phyloP scores from a whole-genome alignment of 2,888 invertebrate genomes.

The Tachina grossa region DNA sequence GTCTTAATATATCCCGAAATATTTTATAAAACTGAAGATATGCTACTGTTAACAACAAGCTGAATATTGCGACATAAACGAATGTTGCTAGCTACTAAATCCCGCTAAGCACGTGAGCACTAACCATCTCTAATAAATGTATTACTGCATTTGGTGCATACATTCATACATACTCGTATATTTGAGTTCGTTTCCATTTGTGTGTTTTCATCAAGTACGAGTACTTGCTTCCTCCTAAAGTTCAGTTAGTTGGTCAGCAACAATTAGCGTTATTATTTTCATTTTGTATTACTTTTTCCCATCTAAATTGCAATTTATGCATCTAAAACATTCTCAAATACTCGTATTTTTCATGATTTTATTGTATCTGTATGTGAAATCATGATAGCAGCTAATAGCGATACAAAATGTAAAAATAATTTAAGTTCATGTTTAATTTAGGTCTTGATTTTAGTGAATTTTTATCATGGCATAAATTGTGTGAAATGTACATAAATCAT shows the following conservation, averaged over 20 bases:
- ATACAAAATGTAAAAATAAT: constrained; percentile 30
- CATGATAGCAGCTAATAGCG: constrained; percentile 30
- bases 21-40: too few species aligned
- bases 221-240: constrained; percentile 10
- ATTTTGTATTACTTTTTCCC: neutral
- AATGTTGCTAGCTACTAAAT: too few species aligned
- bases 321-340: constrained; percentile 36
- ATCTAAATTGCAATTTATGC: constrained; percentile 46
- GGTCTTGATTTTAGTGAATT: constrained; percentile 28
- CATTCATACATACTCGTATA: neutral
- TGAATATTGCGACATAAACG: too few species aligned
- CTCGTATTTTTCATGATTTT: constrained; percentile 42
- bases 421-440: constrained; percentile 42
- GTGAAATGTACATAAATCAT: constrained; percentile 34
- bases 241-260: constrained; percentile 51
- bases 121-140: too few species aligned
- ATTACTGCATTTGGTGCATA: neutral
- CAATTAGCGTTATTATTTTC: constrained; percentile 48
- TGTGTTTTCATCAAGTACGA: constrained; percentile 1
- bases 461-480: constrained; percentile 48
- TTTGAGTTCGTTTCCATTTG: neutral
- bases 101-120: too few species aligned
- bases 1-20: too few species aligned
- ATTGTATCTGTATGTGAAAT: neutral
- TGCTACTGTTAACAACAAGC: too few species aligned